Conservation (phyloP, 2,888 invertebrate genomes). For the Harpagoxenus sublaevis region DNA sequence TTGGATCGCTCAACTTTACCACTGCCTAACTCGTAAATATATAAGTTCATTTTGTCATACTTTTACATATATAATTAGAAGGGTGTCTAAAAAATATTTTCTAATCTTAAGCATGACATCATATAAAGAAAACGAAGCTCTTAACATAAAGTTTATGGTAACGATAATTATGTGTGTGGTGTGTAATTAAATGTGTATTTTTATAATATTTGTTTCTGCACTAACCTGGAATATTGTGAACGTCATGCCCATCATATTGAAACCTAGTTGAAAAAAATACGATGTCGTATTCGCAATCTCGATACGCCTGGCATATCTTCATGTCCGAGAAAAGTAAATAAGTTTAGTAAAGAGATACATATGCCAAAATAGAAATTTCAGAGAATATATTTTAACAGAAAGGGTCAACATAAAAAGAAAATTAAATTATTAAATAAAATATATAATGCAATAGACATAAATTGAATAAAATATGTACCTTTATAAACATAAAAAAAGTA, state of each 20-base stretch:
- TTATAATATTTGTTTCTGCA: not conserved
- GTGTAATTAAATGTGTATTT: not conserved
- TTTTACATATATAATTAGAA: not conserved
- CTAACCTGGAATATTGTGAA: constrained; percentile 78
- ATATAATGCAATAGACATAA: not conserved
- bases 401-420: not conserved
- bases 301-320: constrained; percentile 71
- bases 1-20: constrained; percentile 61
- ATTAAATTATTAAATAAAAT: not conserved
- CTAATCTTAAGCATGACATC: not conserved
- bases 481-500: not conserved
- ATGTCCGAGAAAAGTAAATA: constrained; percentile 11
- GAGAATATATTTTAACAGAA: not conserved
- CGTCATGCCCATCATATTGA: constrained; percentile 76
- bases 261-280: constrained; percentile 74
- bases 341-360: not conserved
- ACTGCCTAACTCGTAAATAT: constrained; percentile 64
- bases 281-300: constrained; percentile 73
- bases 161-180: not conserved
- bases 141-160: not conserved
- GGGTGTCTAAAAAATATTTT: not conserved
- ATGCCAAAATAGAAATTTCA: not conserved
- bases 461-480: not conserved
- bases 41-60: not conserved
- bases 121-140: not conserved